phyloP scores from a whole-genome alignment of 2,113 vertebrate genomes.

The Cygnus atratus region DNA sequence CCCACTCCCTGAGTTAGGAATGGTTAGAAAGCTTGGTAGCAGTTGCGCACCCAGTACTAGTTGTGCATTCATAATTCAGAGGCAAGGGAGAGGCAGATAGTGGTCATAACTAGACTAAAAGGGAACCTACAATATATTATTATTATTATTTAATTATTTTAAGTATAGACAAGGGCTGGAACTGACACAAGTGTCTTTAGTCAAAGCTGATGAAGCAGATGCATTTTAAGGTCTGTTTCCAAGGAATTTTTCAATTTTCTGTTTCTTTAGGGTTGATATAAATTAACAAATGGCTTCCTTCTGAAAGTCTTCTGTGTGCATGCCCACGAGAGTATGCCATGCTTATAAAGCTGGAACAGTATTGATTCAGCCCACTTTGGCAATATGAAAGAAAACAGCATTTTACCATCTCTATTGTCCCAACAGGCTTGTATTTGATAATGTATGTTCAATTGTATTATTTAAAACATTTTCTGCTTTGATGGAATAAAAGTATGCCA shows the following conservation, averaged over 20 bases:
- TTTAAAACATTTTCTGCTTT: not conserved
- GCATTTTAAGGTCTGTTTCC: not conserved
- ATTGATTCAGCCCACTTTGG: not conserved
- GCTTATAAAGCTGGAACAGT: not conserved
- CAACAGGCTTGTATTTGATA: not conserved
- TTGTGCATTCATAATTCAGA: not conserved
- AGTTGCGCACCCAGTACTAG: not conserved
- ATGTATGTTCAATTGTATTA: not conserved
- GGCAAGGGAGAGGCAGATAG: not conserved
- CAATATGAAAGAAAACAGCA: not conserved
- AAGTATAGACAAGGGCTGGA: not conserved
- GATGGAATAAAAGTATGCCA: not conserved
- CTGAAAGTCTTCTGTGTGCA: not conserved
- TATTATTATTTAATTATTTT: not conserved
- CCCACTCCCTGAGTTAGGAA: not conserved
- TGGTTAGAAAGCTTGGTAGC: not conserved
- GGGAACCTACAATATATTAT: not conserved
- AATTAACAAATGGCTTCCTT: not conserved
- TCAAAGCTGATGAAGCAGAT: not conserved
- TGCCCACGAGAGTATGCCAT: not conserved
- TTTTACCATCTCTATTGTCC: not conserved
- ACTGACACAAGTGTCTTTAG: not conserved
- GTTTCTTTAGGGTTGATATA: not conserved
- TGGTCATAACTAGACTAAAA: not conserved
- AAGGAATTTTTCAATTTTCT: not conserved